Conservation (phyloP, 2,797 vertebrate genomes). For the Platalea minor region DNA sequence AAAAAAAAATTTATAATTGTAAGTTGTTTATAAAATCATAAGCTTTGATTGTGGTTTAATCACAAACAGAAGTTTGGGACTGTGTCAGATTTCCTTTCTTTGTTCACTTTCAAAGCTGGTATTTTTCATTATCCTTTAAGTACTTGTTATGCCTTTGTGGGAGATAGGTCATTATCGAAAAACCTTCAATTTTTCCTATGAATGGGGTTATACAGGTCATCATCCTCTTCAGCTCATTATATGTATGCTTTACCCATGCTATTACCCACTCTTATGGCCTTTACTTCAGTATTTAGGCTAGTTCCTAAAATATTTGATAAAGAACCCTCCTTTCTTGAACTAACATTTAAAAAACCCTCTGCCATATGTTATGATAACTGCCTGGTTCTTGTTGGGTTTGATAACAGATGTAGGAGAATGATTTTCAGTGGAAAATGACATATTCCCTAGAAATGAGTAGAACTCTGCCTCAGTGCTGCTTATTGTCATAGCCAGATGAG, state of each 20-base stretch:
- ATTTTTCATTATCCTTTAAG: background rate
- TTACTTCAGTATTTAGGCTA: background rate
- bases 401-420: background rate
- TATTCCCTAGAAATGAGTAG: background rate
- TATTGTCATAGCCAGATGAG: background rate
- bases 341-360: background rate
- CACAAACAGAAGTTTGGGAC: background rate
- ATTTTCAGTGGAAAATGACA: background rate
- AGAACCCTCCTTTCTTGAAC: background rate
- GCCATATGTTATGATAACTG: background rate
- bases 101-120: background rate
- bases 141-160: background rate
- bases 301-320: background rate
- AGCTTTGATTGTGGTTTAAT: background rate
- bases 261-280: background rate
- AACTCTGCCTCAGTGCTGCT: background rate
- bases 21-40: background rate
- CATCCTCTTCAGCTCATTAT: background rate
- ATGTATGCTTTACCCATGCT: background rate
- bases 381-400: background rate
- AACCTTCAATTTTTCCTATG: background rate
- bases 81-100: background rate
- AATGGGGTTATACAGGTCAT: background rate
- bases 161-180: background rate
- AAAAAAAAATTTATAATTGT: fast-evolving